Percentiles rank a stretch among this genome's conserved stretches.
Conservation (phyloP, 2,113 vertebrate species). For the Terrapene triunguis region DNA sequence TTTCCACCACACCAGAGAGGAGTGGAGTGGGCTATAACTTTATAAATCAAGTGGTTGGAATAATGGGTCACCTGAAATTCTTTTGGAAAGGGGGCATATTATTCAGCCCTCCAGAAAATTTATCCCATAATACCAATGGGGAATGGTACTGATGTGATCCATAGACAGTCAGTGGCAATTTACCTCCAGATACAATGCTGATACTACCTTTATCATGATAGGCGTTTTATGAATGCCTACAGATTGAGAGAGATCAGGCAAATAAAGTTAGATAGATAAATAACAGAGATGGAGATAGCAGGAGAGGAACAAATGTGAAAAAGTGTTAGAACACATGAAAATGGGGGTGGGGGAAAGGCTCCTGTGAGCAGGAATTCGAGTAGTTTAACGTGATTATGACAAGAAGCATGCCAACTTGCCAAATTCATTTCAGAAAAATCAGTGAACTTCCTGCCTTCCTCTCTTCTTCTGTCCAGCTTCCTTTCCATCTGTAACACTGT, state of each 20-base stretch:
- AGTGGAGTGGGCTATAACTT: neutral
- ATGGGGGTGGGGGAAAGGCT: neutral
- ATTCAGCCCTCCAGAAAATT: neutral
- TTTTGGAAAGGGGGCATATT: accelerated
- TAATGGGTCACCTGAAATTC: neutral
- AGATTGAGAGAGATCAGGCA: neutral
- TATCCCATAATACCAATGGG: neutral
- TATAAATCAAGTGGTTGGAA: neutral
- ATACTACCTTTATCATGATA: neutral
- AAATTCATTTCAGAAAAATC: constrained; percentile 37
- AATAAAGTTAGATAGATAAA: neutral
- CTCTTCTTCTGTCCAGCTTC: neutral
- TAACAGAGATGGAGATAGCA: neutral
- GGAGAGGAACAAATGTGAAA: neutral
- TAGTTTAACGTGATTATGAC: accelerated
- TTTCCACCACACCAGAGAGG: neutral
- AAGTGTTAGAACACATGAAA: neutral
- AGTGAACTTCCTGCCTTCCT: neutral
- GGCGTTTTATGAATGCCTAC: neutral
- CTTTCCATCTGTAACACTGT: neutral
- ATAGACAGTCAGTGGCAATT: neutral
- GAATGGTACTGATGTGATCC: neutral
- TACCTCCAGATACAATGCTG: accelerated
- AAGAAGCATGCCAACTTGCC: neutral
- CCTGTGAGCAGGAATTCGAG: neutral